Conservation (phyloP, 2,888 invertebrate genomes). For the Onthophagus sagittarius region DNA sequence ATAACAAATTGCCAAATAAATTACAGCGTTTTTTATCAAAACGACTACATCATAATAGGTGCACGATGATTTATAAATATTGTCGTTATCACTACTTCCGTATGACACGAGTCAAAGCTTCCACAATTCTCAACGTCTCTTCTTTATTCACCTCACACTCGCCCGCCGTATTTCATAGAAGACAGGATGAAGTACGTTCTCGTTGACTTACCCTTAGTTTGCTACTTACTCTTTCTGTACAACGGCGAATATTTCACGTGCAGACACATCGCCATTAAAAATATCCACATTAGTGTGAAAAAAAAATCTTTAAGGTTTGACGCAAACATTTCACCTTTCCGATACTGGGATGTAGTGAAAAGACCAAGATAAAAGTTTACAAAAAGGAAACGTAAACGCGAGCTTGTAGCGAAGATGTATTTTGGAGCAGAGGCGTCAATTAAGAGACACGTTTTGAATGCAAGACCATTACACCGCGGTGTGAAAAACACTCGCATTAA, state of each 20-base stretch:
- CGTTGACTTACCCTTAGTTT: neutral
- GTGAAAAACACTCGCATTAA: neutral
- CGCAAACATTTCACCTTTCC: neutral
- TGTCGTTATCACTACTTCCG: neutral
- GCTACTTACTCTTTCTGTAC: neutral
- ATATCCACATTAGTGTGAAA: neutral
- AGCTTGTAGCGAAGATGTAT: neutral
- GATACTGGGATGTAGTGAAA: neutral
- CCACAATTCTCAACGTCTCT: neutral
- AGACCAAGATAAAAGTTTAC: neutral
- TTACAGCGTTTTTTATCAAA: neutral
- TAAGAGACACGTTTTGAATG: neutral
- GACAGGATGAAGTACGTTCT: neutral
- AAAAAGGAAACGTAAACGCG: neutral
- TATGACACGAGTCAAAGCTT: neutral
- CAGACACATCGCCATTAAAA: neutral
- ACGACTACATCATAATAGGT: neutral
- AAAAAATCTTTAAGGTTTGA: neutral
- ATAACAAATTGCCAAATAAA: neutral
- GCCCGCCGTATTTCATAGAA: neutral
- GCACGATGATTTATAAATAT: neutral
- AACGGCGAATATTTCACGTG: neutral
- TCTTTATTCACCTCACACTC: neutral
- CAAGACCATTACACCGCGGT: neutral
- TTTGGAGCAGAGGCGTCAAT: neutral